Base-by-base conservation (phyloP, 2,113 vertebrate genomes). In the Limanda limanda region DNA sequence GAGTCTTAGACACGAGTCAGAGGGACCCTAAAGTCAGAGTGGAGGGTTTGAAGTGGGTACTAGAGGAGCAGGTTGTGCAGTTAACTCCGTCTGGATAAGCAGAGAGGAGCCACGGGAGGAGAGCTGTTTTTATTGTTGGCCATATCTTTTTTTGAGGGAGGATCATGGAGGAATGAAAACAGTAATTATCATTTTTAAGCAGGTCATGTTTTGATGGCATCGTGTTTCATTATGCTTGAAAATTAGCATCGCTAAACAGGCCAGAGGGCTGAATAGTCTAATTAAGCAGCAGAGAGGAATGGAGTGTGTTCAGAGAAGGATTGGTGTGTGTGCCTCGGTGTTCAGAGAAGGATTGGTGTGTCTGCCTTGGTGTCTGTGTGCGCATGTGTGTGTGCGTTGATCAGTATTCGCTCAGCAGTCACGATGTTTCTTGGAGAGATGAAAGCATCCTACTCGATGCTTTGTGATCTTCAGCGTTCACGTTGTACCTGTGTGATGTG, bases 101-200 rank as follows among this genome's bases (percentile, higher is more conserved):
- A 21, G 21, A 23, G 18, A 42, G n/a, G 48, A 68, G 21, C 68
- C 25, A 48, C 54, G n/a, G 1, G 35, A 18, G 47, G 18, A 18
- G 47, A 18, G 47, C 40, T 42, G 40, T 12, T 42, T 42, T 78
- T 47, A 40, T 59, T 65, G 57, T 66, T 17, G 57, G 55, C 21
- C 24, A 60, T 4, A 47, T 57, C 25, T 48, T 70, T 52, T 60
- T 42, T 47, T 66, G 64, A 70, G 69, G 52, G 37, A 42, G 45
- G 47, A 68, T 23, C 68, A 73, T 55, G 56, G 25, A 54, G 78
- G 79, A 86, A 78, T 83, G 81, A 84, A 88, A 90, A 87, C 83
- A 62, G 75, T 85, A 85, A 87, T 91, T 89, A 90, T 78, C 74
- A 76, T 88, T 90, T 88, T 88, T 73, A 82, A 91, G 69, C 92